Evolutionary conservation across 2,888 invertebrate genomes (phyloP).

Genomic region (Rhaphigaster nebulosa): DNA sequence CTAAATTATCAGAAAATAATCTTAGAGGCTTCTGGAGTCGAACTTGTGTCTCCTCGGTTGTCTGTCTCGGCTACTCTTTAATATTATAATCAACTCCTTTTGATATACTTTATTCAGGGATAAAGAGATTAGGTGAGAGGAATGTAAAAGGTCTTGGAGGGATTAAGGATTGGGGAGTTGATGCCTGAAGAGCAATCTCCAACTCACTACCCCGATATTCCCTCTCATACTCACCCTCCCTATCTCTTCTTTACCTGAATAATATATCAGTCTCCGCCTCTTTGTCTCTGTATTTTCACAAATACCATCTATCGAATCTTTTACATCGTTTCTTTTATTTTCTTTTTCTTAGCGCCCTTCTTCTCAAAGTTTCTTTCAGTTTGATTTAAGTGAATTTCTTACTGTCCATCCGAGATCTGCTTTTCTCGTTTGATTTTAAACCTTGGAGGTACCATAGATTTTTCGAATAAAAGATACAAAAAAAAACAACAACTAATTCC

Average conservation of each 20-base stretch:
- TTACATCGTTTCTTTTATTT: background rate
- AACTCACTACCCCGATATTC: background rate
- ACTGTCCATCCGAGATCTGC: background rate
- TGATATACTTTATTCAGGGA: background rate
- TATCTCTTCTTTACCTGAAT: background rate
- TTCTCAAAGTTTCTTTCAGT: background rate
- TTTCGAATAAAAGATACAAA: no score
- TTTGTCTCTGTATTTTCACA: constrained; percentile 6
- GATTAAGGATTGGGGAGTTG: background rate
- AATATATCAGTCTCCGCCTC: background rate
- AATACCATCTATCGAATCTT: constrained; percentile 20
- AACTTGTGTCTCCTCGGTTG: no score
- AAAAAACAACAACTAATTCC: no score
- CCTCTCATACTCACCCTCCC: background rate
- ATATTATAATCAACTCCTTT: background rate
- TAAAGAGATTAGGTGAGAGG: background rate
- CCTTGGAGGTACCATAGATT: background rate
- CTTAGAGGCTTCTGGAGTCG: no score
- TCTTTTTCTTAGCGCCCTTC: background rate
- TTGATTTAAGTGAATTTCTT: constrained; percentile 6
- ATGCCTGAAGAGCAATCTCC: background rate
- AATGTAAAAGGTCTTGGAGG: background rate
- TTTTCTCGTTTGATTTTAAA: background rate
- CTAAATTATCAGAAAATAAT: no score
- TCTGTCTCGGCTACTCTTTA: background rate